Conservation (phyloP, 2,797 vertebrate genomes). For the Anguilla obscura region DNA sequence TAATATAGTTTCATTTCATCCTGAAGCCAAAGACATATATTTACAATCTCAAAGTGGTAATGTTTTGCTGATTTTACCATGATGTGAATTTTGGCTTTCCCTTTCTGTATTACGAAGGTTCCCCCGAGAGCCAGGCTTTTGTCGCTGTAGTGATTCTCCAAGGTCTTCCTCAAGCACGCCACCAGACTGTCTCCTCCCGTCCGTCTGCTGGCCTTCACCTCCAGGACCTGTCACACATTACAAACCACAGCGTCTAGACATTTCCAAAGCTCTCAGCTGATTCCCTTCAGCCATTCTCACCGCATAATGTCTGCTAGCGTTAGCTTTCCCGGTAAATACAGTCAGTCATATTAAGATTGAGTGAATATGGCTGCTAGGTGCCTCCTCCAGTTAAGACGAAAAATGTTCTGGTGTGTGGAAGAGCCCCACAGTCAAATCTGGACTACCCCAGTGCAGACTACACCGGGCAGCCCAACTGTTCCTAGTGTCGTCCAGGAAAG, state of each 20-base stretch:
- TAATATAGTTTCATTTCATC: not conserved
- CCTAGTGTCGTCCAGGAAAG: too few species aligned
- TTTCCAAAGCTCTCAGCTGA: not conserved
- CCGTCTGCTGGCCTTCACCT: constrained; percentile 84
- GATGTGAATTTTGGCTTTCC: constrained; percentile 91
- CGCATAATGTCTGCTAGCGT: constrained; percentile 22
- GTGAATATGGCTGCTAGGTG: not conserved
- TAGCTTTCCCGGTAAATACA: constrained; percentile 16
- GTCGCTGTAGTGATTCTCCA: constrained; percentile 82
- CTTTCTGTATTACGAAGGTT: constrained; percentile 90
- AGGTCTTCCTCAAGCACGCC: constrained; percentile 82
- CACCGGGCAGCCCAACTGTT: too few species aligned
- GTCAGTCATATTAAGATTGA: not conserved
- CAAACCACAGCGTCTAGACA: not conserved
- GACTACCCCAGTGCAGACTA: not conserved
- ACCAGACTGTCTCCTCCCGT: constrained; percentile 87
- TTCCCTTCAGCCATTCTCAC: not conserved
- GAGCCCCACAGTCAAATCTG: not conserved
- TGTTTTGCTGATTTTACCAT: constrained; percentile 76
- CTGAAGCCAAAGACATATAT: not conserved
- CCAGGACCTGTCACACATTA: constrained; percentile 77
- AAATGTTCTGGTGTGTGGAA: not conserved
- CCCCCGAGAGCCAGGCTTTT: constrained; percentile 90
- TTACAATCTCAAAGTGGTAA: not conserved
- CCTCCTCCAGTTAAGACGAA: too few species aligned